Evolutionary conservation across 1,140 invertebrate genomes (phyloP), one percentile per base, ranked within the genome.

Genomic region (Phocides pigmalion): DNA sequence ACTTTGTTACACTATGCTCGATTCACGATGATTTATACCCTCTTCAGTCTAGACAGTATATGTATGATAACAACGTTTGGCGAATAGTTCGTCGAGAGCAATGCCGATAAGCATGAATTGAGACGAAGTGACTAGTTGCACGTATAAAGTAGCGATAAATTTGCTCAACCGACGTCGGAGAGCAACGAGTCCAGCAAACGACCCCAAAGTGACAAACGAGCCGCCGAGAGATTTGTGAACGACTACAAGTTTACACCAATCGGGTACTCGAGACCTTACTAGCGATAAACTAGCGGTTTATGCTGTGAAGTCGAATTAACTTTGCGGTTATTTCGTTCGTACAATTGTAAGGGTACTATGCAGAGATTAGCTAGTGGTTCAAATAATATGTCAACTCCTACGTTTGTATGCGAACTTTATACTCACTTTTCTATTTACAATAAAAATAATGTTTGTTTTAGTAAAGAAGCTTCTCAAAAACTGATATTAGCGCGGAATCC

Each of bases 141-240:
- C 63, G 72, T 73, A 73, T 72, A 72, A 72, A 81, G 70, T 72
- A 70, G 67, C 72, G 61, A 83, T 81, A 83, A 83, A 83, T 80
- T 80, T 61, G 44, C 66, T 64, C 65, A 68, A 66, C 65, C 70
- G 73, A 73, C 67, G 66, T 42, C 56, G 62, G 37, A 64, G 54
- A 73, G 68, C 61, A 65, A 59, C 69, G 74, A 81, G 70, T 78
- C 74, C 62, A 69, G 66, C 62, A 56, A 77, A 69, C 65, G 69
- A 64, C 64, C 53, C 63, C 69, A 54, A 74, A 80, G 70, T 79
- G 79, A 81, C 78, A 81, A 82, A 84, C 74, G 77, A 72, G 66
- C 64, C 70, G 62, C 65, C 22, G 49, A 74, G 67, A 79, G 71
- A 81, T 79, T 76, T 76, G 74, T 68, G 56, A 66, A 70, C 63